Evolutionary conservation across 2,888 invertebrate species (phyloP), one percentile per base, ranked within the genome.

Genomic region (Brachynemurus nebulosus): DNA sequence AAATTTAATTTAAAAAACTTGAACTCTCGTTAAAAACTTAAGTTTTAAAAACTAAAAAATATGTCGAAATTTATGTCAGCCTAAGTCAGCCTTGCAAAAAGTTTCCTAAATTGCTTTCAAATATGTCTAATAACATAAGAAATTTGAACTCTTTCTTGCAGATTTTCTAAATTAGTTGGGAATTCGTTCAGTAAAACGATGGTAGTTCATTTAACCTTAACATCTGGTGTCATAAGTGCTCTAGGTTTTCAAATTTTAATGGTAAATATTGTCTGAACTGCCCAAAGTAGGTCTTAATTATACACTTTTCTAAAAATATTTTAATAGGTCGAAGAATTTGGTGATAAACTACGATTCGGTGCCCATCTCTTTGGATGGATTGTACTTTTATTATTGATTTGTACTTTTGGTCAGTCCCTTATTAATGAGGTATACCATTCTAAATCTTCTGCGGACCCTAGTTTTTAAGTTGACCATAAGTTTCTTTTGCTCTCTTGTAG

Each of bases 341-440:
- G 47, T 41, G 55, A 55, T 49, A 52, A 51, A 20, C 46, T 52
- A 12, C 47, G 57, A 42, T 57, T 56, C 46, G 43, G 51, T 17
- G 47, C 57, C 47, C 57, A 59, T 44, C 48, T 57, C 23, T 47
- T 51, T n/a, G 59, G 59, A 14, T 59, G 57, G 59, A 37, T 59
- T 37, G 48, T 49, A 16, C 53, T 59, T 45, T 43, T 59, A 9
- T 53, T 55, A 39, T 43, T 57, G 2, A 50, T 57, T 37, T 57
- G 55, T 44, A 55, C 54, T 43, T 56, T 56, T 44, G 57, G 57
- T 2, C 59, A 59, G 49, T 53, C 49, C 17, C 43, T 59, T 18
- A 56, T 57, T 42, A 53, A 59, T 47, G 50, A 54, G 42, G 58
- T 57, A 48, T 38, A 20, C 42, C 14, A 18, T 36, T 36, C 11